Base-by-base conservation (phyloP, 2,888 invertebrate species). In the Chalcis sispes region DNA sequence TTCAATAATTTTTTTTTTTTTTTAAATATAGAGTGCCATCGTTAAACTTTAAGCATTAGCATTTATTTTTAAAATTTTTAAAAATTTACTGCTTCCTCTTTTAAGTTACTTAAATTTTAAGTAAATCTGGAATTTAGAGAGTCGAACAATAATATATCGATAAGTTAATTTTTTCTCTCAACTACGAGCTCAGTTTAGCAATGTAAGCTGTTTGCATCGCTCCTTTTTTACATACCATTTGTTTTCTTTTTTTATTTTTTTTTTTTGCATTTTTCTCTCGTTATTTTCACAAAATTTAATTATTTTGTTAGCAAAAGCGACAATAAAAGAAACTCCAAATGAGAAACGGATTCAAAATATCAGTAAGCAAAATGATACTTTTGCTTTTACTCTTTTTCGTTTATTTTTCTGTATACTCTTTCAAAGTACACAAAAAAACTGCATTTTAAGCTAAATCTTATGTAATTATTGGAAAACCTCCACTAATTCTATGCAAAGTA, bases 401-500 rank as follows among this genome's bases (percentile, higher is more conserved):
- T 64, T 56, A 48, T 29, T 4, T 18, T 25, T 29, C 15, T 46
- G 27, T 73, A n/a, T n/a, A n/a, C 15, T 54, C 42, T 25, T 62
- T 42, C 27, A 40, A 62, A 72, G 54, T 27, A 25, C 20, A 62
- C 36, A 56, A 84, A 84, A 82, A 81, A 86, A 70, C 54, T 84
- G 82, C 82, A 70, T 46, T 69, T 69, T 78, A 84, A 82, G 80
- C 83, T 83, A 85, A 84, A 79, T 83, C 81, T 82, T 82, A 82
- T 91, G 91, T 90, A 90, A 91, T 90, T 91, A 91, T 92, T 91
- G 93, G 94, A 94, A 94, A 94, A 94, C 93, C 79, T 93, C 92
- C 94, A 94, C 94, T 94, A 94, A 93, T 94, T 94, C 94, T 94
- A 95, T 95, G 95, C 95, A 95, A 95, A 95, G 95, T 95, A 95